Evolutionary conservation across 2,888 invertebrate species (phyloP).

Genomic region (Polydesmus complanatus): DNA sequence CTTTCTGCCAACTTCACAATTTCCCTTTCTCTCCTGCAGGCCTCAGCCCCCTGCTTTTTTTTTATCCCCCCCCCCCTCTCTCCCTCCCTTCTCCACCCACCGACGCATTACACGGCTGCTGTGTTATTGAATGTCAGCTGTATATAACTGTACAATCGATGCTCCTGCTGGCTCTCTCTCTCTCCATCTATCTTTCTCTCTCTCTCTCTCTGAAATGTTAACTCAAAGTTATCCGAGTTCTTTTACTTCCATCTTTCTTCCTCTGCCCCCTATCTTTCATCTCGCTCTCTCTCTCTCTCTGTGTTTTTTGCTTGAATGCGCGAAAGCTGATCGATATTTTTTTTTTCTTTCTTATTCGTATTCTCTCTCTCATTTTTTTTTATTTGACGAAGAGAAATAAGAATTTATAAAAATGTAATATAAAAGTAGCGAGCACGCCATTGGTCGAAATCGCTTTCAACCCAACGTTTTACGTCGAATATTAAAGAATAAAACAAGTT

Average conservation of each 20-base stretch:
- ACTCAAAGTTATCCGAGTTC: background rate
- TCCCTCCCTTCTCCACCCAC: background rate
- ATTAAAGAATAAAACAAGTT: no score
- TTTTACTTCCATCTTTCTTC: background rate
- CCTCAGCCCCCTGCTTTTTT: background rate
- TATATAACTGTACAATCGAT: background rate
- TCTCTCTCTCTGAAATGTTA: background rate
- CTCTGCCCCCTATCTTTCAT: background rate
- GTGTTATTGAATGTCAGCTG: background rate
- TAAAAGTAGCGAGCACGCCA: background rate
- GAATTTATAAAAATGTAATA: background rate
- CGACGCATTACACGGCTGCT: background rate
- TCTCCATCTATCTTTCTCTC: background rate
- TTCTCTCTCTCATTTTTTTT: no score
- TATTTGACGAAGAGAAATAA: background rate
- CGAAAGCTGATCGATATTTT: background rate
- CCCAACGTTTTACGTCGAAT: no score
- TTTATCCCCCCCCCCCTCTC: background rate
- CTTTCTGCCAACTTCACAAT: background rate
- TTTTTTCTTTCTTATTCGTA: background rate
- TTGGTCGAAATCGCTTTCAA: background rate
- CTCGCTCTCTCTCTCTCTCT: background rate
- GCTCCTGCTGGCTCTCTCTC: background rate
- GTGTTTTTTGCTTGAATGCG: background rate
- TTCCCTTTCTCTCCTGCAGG: background rate